Evolutionary conservation across 2,797 vertebrate species (phyloP), one percentile per base, ranked within the genome.

Genomic region (Nyctibius grandis): DNA sequence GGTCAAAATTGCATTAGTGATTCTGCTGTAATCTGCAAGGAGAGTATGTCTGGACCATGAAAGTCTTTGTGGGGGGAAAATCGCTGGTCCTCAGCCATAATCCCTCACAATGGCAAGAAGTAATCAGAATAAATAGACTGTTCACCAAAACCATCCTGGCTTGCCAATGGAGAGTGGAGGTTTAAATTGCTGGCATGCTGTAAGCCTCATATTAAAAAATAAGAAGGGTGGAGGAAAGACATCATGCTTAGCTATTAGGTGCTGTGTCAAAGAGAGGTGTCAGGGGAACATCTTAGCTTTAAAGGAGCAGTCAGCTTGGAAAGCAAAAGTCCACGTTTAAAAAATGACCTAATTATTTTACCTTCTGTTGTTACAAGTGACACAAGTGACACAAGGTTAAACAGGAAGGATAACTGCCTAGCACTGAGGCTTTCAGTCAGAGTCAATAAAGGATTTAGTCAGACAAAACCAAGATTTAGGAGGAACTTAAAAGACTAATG

Each of bases 291-390:
- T 67, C 40, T 61, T 65, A 48, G 34, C 59, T 91, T 51, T 85
- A 68, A 87, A 94, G 18, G 31, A 77, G 50, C 38, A 85, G 44
- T 53, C 79, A 50, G 5, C 44, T 59, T 44, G 42, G 60, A 80
- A 91, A 93, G 57, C 60, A 60, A 33, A 90, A 82, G 51, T 67
- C 50, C 14, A 6, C 11, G 0, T 80, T 88, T 77, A 45, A 95
- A 96, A 92, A 85, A 64, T 93, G 33, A 60, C 88, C 40, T 80
- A 69, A 91, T 95, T 93, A 72, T 83, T 93, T 94, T 61, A 81
- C 31, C 73, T 85, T 88, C 68, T 83, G 57, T 93, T 95, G 92
- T 74, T 96, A 78, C 18, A 69, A 84, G 69, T 79, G 91, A 60
- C 80, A 95, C 36, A 61, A 72, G 42, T 50, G 76, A 48, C 50